phyloP scores from a whole-genome alignment of 2,113 vertebrate genomes.

The Anguilla rostrata region DNA sequence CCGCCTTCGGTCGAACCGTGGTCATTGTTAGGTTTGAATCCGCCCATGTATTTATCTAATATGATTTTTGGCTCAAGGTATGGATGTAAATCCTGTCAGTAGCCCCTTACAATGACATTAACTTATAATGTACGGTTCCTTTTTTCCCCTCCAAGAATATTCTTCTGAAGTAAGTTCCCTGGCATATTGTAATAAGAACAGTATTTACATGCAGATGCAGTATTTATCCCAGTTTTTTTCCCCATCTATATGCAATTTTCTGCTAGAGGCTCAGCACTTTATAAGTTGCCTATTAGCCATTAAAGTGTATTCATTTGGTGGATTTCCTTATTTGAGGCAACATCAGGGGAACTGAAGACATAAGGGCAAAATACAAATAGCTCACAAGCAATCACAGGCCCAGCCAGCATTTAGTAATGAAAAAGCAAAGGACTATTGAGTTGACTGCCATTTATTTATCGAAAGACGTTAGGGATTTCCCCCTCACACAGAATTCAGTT shows the following conservation, averaged over 20 bases:
- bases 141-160: neutral
- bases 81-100: neutral
- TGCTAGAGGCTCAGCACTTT: neutral
- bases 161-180: neutral
- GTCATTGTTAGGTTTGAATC: neutral
- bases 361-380: neutral
- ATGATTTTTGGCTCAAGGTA: neutral
- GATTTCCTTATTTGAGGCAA: neutral
- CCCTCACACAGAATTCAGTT: neutral
- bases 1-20: neutral
- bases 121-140: neutral
- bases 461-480: neutral
- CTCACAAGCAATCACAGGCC: neutral
- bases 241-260: neutral
- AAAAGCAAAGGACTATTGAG: neutral
- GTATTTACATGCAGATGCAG: neutral
- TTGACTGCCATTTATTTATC: neutral
- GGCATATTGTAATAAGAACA: neutral
- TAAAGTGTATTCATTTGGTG: neutral
- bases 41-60: constrained; percentile 19
- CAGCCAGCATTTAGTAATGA: neutral
- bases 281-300: neutral
- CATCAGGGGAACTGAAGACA: neutral
- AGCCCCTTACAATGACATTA: neutral
- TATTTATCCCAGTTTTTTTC: neutral